These are phyloP conservation scores for Sympetrum striolatum DNA, from an alignment of 2,888 invertebrate species.

Conservation along the genomic window DNA sequence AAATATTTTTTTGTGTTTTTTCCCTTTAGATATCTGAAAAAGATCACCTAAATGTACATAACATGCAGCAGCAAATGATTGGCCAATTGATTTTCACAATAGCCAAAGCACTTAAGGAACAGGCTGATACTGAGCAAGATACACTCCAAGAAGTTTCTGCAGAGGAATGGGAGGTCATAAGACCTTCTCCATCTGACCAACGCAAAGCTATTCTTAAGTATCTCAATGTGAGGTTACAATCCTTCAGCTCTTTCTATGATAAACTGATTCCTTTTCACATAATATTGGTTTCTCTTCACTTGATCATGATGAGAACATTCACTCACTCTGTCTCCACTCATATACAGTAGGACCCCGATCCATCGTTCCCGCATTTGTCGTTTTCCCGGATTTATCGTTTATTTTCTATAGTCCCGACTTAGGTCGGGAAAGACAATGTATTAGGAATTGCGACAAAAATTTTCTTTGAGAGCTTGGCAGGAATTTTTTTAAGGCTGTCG, in stretches of 20 bases:
- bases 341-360: too few relatives aligned
- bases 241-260: neutral
- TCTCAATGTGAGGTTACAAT: conserved; percentile 66
- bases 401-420: too few relatives aligned
- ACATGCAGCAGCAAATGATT: neutral
- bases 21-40: neutral
- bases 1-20: neutral
- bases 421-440: too few relatives aligned
- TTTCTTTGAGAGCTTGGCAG: too few relatives aligned
- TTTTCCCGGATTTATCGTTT: too few relatives aligned
- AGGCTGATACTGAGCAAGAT: conserved; percentile 74
- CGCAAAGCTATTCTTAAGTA: conserved; percentile 69
- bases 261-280: neutral
- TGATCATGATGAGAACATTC: too few relatives aligned
- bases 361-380: too few relatives aligned
- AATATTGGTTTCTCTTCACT: neutral
- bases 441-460: too few relatives aligned
- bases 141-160: conserved; percentile 78
- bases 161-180: conserved; percentile 84
- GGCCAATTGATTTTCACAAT: conserved; percentile 69
- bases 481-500: too few relatives aligned
- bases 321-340: too few relatives aligned
- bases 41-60: too few relatives aligned
- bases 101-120: conserved; percentile 71
- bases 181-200: conserved; percentile 73